phyloP scores from a whole-genome alignment of 2,888 invertebrate genomes.

The Meandrusa payeni region DNA sequence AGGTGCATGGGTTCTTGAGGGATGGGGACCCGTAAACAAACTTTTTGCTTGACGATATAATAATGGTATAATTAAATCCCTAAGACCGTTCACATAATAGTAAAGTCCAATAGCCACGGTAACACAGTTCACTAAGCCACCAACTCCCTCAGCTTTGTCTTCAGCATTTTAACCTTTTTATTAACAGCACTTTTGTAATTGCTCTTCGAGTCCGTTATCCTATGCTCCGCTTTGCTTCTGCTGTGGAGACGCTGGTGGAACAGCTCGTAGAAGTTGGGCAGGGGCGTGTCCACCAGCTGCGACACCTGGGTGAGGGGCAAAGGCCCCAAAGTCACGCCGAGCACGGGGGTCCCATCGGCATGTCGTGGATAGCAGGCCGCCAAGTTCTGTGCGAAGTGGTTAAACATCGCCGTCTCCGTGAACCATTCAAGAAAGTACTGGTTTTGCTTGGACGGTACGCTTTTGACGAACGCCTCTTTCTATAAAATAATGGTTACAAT shows the following conservation, averaged over 20 bases:
- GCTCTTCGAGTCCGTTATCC: slow-evolving; percentile 42
- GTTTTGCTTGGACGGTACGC: slow-evolving; percentile 82
- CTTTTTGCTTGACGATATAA: too few species aligned
- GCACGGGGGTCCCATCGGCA: slow-evolving; percentile 28
- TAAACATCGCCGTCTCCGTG: slow-evolving; percentile 92
- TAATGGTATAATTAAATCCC: too few species aligned
- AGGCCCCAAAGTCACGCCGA: slow-evolving; percentile 11
- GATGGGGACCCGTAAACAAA: too few species aligned
- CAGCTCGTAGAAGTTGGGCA: slow-evolving; percentile 66
- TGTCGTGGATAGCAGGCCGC: slow-evolving; percentile 34
- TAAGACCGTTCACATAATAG: too few species aligned
- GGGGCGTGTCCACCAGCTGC: slow-evolving; percentile 56
- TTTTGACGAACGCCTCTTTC: slow-evolving; percentile 87
- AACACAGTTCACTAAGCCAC: slow-evolving; percentile 44
- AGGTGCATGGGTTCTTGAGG: too few species aligned
- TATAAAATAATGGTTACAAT: slow-evolving; percentile 69
- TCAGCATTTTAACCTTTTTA: slow-evolving; percentile 61
- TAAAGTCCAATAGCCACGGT: too few species aligned
- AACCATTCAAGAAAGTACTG: slow-evolving; percentile 92
- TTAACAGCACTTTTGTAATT: slow-evolving; percentile 70
- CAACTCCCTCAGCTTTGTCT: slow-evolving; percentile 64
- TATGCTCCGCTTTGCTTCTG: slow-evolving; percentile 38
- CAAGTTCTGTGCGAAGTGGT: slow-evolving; percentile 84
- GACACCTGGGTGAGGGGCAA: slow-evolving; percentile 21
- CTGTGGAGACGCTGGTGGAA: slow-evolving; percentile 56